Evolutionary conservation across 2,113 vertebrate genomes (phyloP).

Genomic region (Archocentrus centrarchus): DNA sequence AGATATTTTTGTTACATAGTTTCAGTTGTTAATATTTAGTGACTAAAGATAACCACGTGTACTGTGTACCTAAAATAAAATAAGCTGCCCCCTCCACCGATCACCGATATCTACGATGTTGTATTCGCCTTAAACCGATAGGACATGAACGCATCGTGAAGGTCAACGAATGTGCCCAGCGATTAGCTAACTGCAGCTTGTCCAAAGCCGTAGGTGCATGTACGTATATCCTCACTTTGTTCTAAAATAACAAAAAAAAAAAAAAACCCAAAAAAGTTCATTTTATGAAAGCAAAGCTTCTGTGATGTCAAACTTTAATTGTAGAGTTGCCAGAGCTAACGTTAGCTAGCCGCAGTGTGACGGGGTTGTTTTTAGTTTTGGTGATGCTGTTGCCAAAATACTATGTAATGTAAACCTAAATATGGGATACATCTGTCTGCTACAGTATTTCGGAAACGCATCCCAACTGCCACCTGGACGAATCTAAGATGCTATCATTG

Average conservation of each 20-base stretch:
- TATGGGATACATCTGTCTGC: background rate
- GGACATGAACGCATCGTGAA: conserved; percentile 2
- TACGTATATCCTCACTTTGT: background rate
- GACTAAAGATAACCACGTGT: background rate
- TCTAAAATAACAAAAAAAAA: background rate
- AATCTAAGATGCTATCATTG: background rate
- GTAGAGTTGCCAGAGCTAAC: background rate
- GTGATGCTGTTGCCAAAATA: too few relatives aligned
- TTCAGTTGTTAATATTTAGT: background rate
- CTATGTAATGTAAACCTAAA: too few relatives aligned
- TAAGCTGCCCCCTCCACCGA: too few relatives aligned
- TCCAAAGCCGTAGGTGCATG: background rate
- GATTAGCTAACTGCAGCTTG: background rate
- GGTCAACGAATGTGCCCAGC: conserved; percentile 26
- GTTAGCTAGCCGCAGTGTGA: background rate
- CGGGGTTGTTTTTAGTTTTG: background rate
- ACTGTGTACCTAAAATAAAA: background rate
- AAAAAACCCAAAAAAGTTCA: background rate
- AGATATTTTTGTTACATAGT: background rate
- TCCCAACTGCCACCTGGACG: background rate
- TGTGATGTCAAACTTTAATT: background rate
- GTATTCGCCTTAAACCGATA: background rate
- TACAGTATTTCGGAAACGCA: background rate
- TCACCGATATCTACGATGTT: background rate
- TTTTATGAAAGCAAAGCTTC: background rate